A percentile compares a stretch with the other conserved stretches of the same genome.
Evolutionary conservation across 2,888 invertebrate genomes (phyloP).

Genomic region (Merodon equestris): DNA sequence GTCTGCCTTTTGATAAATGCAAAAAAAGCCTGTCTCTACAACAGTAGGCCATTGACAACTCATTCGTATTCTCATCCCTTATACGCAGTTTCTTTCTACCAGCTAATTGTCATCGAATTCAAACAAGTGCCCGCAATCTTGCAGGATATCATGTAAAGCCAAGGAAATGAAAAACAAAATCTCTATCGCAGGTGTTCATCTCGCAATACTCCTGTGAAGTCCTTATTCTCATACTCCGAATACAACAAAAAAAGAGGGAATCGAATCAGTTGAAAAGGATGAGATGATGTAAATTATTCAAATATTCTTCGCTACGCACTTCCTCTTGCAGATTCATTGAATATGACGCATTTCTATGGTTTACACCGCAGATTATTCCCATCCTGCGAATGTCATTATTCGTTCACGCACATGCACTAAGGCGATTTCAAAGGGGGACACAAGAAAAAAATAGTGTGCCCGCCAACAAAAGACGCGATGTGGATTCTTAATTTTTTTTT

Average conservation of each 20-base stretch:
- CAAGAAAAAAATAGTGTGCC: conserved; percentile 31
- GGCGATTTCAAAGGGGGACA: conserved; percentile 8
- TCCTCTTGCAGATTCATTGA: conserved; percentile 43
- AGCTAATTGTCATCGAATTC: conserved; percentile 51
- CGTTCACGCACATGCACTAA: conserved; percentile 29
- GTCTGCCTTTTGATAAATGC: too few relatives aligned
- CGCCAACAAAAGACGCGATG: conserved; percentile 30
- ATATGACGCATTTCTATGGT: conserved; percentile 43
- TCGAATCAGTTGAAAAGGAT: background rate
- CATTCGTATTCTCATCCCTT: background rate
- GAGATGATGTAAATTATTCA: conserved; percentile 50
- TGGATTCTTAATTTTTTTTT: conserved; percentile 16
- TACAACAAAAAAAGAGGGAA: background rate
- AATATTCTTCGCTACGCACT: conserved; percentile 56
- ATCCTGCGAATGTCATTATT: conserved; percentile 28
- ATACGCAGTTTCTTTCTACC: background rate
- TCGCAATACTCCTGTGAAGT: conserved; percentile 41
- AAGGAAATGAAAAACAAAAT: conserved; percentile 36
- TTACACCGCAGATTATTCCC: conserved; percentile 38
- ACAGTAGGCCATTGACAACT: background rate
- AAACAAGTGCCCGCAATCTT: conserved; percentile 25
- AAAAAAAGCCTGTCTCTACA: background rate
- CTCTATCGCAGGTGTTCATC: conserved; percentile 42
- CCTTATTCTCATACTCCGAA: conserved; percentile 10
- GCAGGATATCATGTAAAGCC: conserved; percentile 33